Evolutionary conservation across 2,888 invertebrate genomes (phyloP).

Genomic region (Melanchra persicariae): DNA sequence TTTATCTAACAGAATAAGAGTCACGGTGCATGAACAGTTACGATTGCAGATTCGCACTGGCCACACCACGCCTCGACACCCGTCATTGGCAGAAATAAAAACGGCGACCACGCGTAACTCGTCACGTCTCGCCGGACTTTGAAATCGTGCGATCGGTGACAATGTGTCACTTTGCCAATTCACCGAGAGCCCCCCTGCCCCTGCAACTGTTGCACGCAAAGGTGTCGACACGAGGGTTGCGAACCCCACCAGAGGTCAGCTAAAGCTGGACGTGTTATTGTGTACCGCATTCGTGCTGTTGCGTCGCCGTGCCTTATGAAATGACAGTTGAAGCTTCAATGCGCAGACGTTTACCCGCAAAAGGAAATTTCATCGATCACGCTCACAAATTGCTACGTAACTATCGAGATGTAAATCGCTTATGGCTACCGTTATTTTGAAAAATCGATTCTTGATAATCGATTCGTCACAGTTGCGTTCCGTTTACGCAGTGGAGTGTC

Average conservation of each 20-base stretch:
- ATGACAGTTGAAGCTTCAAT: conserved; percentile 88
- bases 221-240: conserved; percentile 44
- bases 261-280: conserved; percentile 76
- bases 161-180: conserved; percentile 85
- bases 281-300: conserved; percentile 80
- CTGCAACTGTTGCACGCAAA: conserved; percentile 52
- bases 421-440: conserved; percentile 88
- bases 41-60: conserved; percentile 78
- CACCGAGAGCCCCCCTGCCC: conserved; percentile 70
- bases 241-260: conserved; percentile 72
- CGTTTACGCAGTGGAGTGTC: conserved; percentile 84
- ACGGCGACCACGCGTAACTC: conserved; percentile 90
- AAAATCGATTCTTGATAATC: conserved; percentile 89
- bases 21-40: conserved; percentile 66
- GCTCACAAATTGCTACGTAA: conserved; percentile 88
- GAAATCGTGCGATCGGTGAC: conserved; percentile 89
- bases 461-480: conserved; percentile 87
- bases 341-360: conserved; percentile 88
- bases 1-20: conserved; percentile 75
- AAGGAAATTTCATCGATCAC: conserved; percentile 89
- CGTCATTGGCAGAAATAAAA: conserved; percentile 91
- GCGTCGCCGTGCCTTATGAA: conserved; percentile 88
- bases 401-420: conserved; percentile 89
- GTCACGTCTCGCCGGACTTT: conserved; percentile 89
- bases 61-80: conserved; percentile 90